Evolutionary conservation across 2,888 invertebrate genomes (phyloP).

Genomic region (Pristionchus japonicus): DNA sequence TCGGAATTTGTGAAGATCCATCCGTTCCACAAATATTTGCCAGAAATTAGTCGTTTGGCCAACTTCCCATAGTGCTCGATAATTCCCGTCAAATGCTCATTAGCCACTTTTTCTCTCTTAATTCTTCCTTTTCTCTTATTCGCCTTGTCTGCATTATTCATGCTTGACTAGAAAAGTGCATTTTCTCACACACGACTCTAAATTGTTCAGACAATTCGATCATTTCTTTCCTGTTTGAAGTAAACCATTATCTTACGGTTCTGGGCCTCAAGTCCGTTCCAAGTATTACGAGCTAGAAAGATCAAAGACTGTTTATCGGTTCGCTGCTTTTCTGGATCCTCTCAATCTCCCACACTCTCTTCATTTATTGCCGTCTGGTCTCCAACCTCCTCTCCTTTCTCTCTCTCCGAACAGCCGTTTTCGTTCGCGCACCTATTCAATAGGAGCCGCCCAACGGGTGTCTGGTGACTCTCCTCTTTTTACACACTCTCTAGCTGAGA

Average conservation of each 20-base stretch:
- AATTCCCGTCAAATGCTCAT: neutral
- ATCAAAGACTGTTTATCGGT: neutral
- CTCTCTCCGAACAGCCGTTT: conserved; percentile 25
- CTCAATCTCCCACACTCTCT: neutral
- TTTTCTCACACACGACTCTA: neutral
- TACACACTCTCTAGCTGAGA: neutral
- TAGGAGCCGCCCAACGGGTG: neutral
- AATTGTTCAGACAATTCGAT: neutral
- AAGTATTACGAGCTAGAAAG: neutral
- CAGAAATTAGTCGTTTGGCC: no score
- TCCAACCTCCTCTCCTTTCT: neutral
- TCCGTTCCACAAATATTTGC: no score
- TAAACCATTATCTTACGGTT: no score
- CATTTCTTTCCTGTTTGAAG: neutral
- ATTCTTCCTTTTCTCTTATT: neutral
- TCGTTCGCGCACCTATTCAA: conserved; percentile 29
- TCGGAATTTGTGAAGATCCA: no score
- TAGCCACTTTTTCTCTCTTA: neutral
- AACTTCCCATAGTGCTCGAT: neutral
- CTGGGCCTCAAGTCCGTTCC: no score
- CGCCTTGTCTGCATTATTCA: neutral
- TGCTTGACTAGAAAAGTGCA: neutral
- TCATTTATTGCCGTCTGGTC: neutral
- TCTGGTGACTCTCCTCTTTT: neutral
- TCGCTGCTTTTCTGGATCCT: neutral